Evolutionary conservation across 1,140 invertebrate species (phyloP), one percentile per base, ranked within the genome.

Genomic region (Neelides sp.): DNA sequence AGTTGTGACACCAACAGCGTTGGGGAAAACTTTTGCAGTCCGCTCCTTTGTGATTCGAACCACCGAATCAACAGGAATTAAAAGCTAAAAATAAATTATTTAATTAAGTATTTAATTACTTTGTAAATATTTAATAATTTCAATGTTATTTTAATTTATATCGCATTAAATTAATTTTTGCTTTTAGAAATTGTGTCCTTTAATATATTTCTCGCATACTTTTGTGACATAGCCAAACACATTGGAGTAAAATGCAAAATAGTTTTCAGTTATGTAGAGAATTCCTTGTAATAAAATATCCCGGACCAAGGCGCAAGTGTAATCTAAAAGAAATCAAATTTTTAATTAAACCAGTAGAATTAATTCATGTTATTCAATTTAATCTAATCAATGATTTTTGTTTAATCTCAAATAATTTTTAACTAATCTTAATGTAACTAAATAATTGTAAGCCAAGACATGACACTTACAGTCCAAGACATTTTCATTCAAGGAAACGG

Each of bases 161-260:
- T n/a, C n/a, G n/a, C n/a, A n/a, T n/a, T n/a, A n/a, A n/a, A n/a
- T n/a, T n/a, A n/a, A n/a, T n/a, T n/a, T n/a, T n/a, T n/a, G n/a
- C n/a, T n/a, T n/a, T n/a, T n/a, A n/a, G n/a, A n/a, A n/a, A n/a
- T n/a, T n/a, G n/a, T n/a, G n/a, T n/a, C n/a, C n/a, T n/a, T n/a
- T n/a, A n/a, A n/a, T n/a, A n/a, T n/a, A 30, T 7, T 44, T 4
- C 15, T 8, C 28, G 54, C 68, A 75, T 69, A 88, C 84, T 75
- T 86, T 86, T 61, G 85, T 89, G 46, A 91, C 83, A 68, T 89
- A 86, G 50, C 87, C 88, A 68, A 91, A 89, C 39, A 94, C 87
- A 65, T 92, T 92, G 42, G 88, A 92, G 69, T 94, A 89, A 72
- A 94, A 94, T 45, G 87, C 88, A 69, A 93, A 89, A 69, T 89